Base-by-base conservation (phyloP, 2,888 invertebrate species). In the Tetanocera ferruginea region DNA sequence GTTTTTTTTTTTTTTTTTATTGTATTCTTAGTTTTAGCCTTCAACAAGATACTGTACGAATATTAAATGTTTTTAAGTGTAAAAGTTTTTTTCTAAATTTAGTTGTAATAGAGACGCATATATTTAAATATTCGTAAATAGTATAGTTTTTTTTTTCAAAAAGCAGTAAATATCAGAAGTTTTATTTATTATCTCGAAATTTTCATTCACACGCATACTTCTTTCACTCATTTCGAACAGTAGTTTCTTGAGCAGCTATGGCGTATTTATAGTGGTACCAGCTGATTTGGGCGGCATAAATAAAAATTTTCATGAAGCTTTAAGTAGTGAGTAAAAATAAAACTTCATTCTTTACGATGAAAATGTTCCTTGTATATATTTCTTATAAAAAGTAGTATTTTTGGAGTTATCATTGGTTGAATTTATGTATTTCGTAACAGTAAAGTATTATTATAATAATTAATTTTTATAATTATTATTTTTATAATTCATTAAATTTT, bases 121-220 rank as follows among this genome's bases (percentile, higher is more conserved):
- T n/a, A 69, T 73, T 67, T 76, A 49, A 72, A 31, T 23, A 60
- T 2, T 11, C 2, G 17, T 31, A 62, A n/a, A 34, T 19, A 55
- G 3, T 19, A 71, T 71, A n/a, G 34, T 51, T 57, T 34, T 49
- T 23, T 57, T 72, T 37, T 76, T 83, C 83, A 83, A 83, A 83
- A 83, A 85, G 91, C 91, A 94, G 82, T 84, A 85, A 84, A 84
- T 84, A 85, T 81, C 80, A 80, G 70, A 77, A 73, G 43, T 51
- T 72, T 55, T 71, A 9, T 28, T 64, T 28, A 3, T 34, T 67
- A 17, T 31, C 66, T 14, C 17, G 19, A n/a, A n/a, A n/a, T 37
- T 67, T n/a, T 23, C 70, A 51, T 3, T 52, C 52, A 49, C 17
- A 37, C n/a, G n/a, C 49, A 37, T 60, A 43, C 9, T 67, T 67